These are phyloP conservation scores for Staurois parvus DNA, from an alignment of 2,797 vertebrate genomes.

Conservation along the genomic window DNA sequence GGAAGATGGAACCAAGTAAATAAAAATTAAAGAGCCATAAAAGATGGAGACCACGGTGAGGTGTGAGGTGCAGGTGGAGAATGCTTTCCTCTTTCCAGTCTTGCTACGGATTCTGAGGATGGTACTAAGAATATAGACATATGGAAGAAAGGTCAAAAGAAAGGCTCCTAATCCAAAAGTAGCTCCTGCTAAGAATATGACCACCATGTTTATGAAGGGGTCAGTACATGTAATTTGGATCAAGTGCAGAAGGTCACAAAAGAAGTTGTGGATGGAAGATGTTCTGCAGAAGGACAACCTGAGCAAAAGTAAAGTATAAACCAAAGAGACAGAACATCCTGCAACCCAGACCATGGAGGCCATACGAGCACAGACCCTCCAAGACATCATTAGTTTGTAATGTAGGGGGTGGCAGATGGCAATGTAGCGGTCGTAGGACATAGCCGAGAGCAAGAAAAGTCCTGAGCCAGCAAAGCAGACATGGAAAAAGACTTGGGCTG, in stretches of 20 bases:
- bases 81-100: constrained; percentile 19
- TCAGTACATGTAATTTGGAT: constrained; percentile 34
- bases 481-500: constrained; percentile 34
- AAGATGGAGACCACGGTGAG: constrained; percentile 19
- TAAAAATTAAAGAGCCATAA: constrained; percentile 18
- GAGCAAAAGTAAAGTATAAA: neutral
- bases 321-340: neutral
- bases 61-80: constrained; percentile 41
- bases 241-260: constrained; percentile 39
- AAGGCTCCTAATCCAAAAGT: neutral
- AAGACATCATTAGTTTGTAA: constrained; percentile 38
- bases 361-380: neutral
- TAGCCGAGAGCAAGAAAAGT: constrained; percentile 32
- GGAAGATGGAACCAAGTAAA: constrained; percentile 10
- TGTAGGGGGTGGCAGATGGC: constrained; percentile 38
- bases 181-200: neutral
- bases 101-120: neutral
- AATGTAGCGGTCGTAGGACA: constrained; percentile 47
- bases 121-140: constrained; percentile 17
- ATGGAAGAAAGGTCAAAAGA: constrained; percentile 22
- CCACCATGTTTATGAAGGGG: constrained; percentile 6
- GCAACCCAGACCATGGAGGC: neutral
- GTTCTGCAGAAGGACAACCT: constrained; percentile 19
- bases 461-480: constrained; percentile 21
- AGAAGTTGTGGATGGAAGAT: constrained; percentile 23